Percentiles rank a stretch among this genome's conserved stretches.
These are phyloP conservation scores for Galago senegalensis DNA, from an alignment of 2,797 vertebrate genomes.

Conservation along the genomic window DNA sequence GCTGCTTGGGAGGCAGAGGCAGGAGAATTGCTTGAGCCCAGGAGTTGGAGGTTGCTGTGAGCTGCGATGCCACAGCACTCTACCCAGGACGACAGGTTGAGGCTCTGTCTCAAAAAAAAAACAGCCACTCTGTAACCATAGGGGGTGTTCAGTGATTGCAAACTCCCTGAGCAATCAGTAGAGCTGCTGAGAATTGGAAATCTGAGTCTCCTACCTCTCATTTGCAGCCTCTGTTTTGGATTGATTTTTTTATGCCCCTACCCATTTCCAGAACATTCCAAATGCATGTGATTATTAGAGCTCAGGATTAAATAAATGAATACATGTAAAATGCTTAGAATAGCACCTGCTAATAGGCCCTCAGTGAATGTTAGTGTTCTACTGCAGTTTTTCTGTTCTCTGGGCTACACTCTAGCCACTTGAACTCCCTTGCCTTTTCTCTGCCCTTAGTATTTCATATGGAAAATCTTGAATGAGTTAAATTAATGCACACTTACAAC, in stretches of 20 bases:
- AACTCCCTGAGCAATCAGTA: not conserved
- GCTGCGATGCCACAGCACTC: no score
- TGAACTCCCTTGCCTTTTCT: conserved; percentile 4
- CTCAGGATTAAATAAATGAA: conserved; percentile 19
- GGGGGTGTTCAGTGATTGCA: not conserved
- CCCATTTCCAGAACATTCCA: not conserved
- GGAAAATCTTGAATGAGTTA: not conserved
- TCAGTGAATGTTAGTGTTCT: not conserved
- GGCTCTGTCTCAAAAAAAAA: no score
- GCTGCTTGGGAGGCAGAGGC: no score
- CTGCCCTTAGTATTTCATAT: not conserved
- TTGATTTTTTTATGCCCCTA: not conserved
- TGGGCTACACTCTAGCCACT: not conserved
- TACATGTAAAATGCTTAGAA: not conserved
- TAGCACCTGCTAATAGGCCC: not conserved
- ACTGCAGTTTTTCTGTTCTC: not conserved
- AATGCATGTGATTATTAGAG: conserved; percentile 6
- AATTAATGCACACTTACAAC: not conserved
- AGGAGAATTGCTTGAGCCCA: no score
- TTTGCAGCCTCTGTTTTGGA: not conserved
- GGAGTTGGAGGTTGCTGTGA: no score
- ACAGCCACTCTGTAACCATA: not conserved
- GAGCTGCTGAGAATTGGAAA: conserved; percentile 3
- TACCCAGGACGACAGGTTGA: no score
- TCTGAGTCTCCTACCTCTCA: not conserved